Percentiles rank a stretch among this genome's conserved stretches.
Conservation (phyloP, 1,140 invertebrate species). For the Orchesella cincta region DNA sequence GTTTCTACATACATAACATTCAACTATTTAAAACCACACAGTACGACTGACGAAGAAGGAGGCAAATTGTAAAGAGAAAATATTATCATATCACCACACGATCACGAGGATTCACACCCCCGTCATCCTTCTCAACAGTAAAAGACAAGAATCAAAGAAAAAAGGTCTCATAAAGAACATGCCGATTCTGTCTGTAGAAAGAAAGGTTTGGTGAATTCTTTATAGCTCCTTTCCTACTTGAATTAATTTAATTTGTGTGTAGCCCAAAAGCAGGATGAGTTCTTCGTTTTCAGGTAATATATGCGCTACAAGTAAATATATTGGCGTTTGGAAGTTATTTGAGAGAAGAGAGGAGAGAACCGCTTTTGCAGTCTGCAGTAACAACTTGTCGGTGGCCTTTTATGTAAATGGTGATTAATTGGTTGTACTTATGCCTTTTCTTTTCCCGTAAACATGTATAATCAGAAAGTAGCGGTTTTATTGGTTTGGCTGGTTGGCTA, state of each 20-base stretch:
- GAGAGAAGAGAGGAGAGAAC: too few relatives aligned
- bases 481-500: background rate
- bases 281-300: too few relatives aligned
- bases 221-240: background rate
- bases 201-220: too few relatives aligned
- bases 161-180: background rate
- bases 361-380: too few relatives aligned
- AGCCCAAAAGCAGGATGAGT: background rate
- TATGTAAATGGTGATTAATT: constrained; percentile 27
- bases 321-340: too few relatives aligned
- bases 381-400: constrained; percentile 24
- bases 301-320: too few relatives aligned
- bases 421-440: background rate
- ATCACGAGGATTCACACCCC: constrained; percentile 26
- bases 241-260: background rate
- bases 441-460: background rate
- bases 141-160: too few relatives aligned
- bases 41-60: background rate
- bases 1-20: background rate
- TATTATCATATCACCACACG: constrained; percentile 22
- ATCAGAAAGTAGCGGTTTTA: background rate
- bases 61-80: background rate
- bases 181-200: too few relatives aligned
- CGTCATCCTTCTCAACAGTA: background rate
- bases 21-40: background rate